These are phyloP conservation scores for Neria commutata DNA, from an alignment of 2,888 invertebrate genomes.

Conservation along the genomic window DNA sequence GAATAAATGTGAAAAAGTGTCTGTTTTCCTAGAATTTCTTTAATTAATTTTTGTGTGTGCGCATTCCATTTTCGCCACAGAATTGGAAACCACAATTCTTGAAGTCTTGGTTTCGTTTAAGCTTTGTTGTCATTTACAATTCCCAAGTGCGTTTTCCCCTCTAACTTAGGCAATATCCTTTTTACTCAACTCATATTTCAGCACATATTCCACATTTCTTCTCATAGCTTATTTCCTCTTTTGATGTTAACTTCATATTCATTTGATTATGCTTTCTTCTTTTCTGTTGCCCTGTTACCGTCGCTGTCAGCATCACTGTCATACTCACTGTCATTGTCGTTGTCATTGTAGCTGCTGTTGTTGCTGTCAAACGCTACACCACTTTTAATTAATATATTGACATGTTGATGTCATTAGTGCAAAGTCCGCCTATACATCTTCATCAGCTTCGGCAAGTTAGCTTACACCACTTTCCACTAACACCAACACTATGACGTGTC, in stretches of 20 bases:
- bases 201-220: not conserved
- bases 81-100: too few relatives aligned
- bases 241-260: not conserved
- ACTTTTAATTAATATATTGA: not conserved
- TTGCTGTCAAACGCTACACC: not conserved
- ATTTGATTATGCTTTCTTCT: not conserved
- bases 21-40: too few relatives aligned
- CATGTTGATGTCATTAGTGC: not conserved
- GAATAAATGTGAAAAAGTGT: too few relatives aligned
- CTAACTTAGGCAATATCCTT: too few relatives aligned
- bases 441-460: not conserved
- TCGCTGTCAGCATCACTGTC: not conserved
- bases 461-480: not conserved
- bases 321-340: not conserved
- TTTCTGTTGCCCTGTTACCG: not conserved
- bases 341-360: too few relatives aligned
- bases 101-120: too few relatives aligned
- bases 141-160: too few relatives aligned
- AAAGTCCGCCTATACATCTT: not conserved
- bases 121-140: too few relatives aligned
- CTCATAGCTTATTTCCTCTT: not conserved
- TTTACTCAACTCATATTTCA: not conserved
- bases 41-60: too few relatives aligned
- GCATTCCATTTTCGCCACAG: too few relatives aligned
- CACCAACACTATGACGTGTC: too few relatives aligned